These are phyloP conservation scores for Centropristis striata DNA, from an alignment of 2,113 vertebrate genomes.

Conservation along the genomic window DNA sequence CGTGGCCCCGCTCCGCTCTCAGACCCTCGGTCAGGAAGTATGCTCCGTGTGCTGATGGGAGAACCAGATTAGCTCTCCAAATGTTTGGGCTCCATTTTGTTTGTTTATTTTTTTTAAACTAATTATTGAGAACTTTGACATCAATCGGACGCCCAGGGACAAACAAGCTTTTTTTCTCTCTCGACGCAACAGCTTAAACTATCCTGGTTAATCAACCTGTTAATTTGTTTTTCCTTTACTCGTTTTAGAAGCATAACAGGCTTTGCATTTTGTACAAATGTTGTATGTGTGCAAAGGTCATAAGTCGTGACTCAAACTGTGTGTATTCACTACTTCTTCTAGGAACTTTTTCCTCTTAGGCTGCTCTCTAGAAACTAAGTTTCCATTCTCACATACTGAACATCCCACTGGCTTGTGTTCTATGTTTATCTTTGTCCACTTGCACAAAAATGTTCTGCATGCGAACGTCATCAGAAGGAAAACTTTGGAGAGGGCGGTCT, in stretches of 20 bases:
- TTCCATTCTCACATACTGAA: not conserved
- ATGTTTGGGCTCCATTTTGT: conserved; percentile 67
- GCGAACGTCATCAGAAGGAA: not conserved
- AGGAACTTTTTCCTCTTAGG: not conserved
- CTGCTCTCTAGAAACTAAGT: not conserved
- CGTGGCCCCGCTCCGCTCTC: conserved; percentile 39
- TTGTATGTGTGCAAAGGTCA: not conserved
- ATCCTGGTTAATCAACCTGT: not conserved
- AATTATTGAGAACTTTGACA: conserved; percentile 59
- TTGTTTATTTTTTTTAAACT: conserved; percentile 65
- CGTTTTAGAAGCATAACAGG: not conserved
- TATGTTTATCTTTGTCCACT: not conserved
- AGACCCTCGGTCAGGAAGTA: conserved; percentile 74
- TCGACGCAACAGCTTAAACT: not conserved
- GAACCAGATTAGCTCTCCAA: conserved; percentile 68
- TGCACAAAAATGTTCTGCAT: not conserved
- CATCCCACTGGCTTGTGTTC: not conserved
- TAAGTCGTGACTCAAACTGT: not conserved
- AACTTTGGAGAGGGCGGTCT: not conserved
- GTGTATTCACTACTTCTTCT: not conserved
- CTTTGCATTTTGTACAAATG: not conserved
- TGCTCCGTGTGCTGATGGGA: conserved; percentile 68
- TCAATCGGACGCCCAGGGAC: conserved; percentile 24
- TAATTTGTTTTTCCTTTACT: not conserved
- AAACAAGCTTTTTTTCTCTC: not conserved